Conservation (phyloP, 2,113 vertebrate species). For the Maccullochella peelii region DNA sequence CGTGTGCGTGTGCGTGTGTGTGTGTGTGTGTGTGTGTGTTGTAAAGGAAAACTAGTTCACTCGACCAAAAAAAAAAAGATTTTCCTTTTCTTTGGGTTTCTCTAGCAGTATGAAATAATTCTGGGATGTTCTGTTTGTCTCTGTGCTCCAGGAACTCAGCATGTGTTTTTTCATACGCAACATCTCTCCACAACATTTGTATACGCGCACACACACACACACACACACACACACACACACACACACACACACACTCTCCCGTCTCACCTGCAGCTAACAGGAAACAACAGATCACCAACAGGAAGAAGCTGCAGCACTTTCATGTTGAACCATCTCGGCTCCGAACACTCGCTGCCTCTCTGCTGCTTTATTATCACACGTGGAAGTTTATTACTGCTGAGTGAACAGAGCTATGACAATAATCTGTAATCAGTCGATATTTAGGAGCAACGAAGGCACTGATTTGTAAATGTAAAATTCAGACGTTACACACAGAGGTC, state of each 20-base stretch:
- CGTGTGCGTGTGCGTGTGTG: slow-evolving; percentile 9
- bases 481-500: no score
- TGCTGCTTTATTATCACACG: neutral
- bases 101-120: slow-evolving; percentile 63
- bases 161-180: slow-evolving; percentile 35
- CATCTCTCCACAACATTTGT: slow-evolving; percentile 1
- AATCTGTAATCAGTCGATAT: no score
- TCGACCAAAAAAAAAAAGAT: slow-evolving; percentile 6
- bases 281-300: slow-evolving; percentile 56
- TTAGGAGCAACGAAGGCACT: no score
- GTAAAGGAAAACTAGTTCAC: slow-evolving; percentile 15
- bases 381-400: neutral
- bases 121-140: slow-evolving; percentile 61
- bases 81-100: neutral
- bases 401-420: no score
- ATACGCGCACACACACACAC: slow-evolving; percentile 19
- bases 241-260: no score
- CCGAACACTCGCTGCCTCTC: neutral
- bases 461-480: no score
- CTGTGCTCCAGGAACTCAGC: slow-evolving; percentile 63
- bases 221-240: slow-evolving; percentile 13
- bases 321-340: slow-evolving; percentile 41
- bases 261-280: slow-evolving; percentile 50
- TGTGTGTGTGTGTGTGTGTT: slow-evolving; percentile 32
- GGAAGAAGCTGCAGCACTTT: slow-evolving; percentile 45